Evolutionary conservation across 2,113 vertebrate species (phyloP).

Genomic region (Polypterus bichir): DNA sequence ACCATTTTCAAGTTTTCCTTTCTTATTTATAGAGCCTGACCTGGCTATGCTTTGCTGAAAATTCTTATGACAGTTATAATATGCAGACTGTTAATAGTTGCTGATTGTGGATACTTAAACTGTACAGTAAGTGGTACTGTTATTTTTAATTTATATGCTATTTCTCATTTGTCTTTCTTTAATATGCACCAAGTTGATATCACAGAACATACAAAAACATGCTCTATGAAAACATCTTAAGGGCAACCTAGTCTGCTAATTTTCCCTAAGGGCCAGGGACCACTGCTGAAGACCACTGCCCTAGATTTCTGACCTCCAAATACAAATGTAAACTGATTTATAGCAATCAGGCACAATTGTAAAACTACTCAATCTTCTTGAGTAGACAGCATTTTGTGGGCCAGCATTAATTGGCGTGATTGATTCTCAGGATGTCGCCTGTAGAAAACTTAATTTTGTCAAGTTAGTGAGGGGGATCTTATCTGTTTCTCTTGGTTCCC

Average conservation of each 20-base stretch:
- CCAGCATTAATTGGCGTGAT: neutral
- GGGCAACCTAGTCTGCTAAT: neutral
- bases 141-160: no score
- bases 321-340: neutral
- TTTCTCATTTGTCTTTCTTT: no score
- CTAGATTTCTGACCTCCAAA: neutral
- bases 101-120: no score
- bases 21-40: no score
- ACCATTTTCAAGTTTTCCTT: no score
- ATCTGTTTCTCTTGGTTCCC: neutral
- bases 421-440: neutral
- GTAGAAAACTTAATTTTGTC: neutral
- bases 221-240: no score
- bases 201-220: no score
- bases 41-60: no score
- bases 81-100: no score
- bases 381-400: neutral
- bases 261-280: neutral
- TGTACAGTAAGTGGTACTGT: no score
- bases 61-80: no score
- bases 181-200: no score
- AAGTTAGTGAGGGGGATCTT: neutral
- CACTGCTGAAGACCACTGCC: neutral
- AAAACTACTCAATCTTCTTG: neutral
- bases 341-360: neutral